Percentiles rank a stretch among this genome's conserved stretches.
Evolutionary conservation across 53 echinoderm and acorn worm species (phyloP).

Genomic region (Astropecten irregularis): DNA sequence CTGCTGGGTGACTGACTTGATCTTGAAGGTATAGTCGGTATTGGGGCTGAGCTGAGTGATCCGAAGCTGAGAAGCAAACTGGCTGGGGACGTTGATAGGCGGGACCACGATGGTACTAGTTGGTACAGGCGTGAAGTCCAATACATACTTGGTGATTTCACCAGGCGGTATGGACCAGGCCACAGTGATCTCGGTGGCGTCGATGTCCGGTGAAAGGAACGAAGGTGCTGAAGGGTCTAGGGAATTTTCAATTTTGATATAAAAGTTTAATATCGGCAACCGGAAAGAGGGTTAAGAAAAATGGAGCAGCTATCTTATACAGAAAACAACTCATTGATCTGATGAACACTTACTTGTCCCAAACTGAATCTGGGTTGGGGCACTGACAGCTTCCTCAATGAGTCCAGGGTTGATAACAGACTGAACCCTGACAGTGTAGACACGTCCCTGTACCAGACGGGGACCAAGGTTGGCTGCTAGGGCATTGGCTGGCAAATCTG

Average conservation of each 20-base stretch:
- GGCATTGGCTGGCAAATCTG: not conserved
- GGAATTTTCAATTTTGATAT: too few relatives aligned
- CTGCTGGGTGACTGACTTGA: conserved; percentile 25
- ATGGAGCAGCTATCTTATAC: not conserved
- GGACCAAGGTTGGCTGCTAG: not conserved
- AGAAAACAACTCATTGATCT: not conserved
- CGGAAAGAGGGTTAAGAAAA: not conserved
- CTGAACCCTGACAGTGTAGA: conserved; percentile 29
- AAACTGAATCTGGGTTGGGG: not conserved
- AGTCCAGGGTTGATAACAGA: not conserved
- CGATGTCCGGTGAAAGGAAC: conserved; percentile 33
- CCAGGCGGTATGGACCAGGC: conserved; percentile 42
- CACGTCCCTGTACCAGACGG: conserved; percentile 33
- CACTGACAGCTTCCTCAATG: not conserved
- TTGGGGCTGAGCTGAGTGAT: conserved; percentile 50
- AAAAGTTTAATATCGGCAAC: not conserved
- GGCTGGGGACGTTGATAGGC: not conserved
- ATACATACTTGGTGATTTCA: conserved; percentile 26
- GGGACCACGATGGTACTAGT: conserved; percentile 25
- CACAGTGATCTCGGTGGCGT: conserved; percentile 40
- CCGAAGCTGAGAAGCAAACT: not conserved
- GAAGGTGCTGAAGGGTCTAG: conserved; percentile 17
- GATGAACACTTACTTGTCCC: conserved; percentile 37
- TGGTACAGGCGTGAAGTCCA: conserved; percentile 51
- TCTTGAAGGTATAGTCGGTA: conserved; percentile 37